phyloP scores from a whole-genome alignment of 2,888 invertebrate genomes.

The Cyclophora punctaria region DNA sequence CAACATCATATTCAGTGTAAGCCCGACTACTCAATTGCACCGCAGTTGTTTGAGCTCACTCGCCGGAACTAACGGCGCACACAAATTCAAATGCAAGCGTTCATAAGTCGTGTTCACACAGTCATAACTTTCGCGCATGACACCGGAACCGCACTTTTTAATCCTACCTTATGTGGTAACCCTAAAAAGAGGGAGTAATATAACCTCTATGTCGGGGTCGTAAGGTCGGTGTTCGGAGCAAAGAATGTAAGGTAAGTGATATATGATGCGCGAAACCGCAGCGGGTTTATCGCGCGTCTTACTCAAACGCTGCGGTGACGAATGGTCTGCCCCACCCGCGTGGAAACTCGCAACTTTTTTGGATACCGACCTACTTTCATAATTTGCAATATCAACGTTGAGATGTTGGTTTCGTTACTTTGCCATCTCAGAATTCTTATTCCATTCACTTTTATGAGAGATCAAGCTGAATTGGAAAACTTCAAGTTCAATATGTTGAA shows the following conservation, averaged over 20 bases:
- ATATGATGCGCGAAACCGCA: constrained; percentile 22
- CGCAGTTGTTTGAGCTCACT: background rate
- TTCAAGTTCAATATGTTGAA: too few species aligned
- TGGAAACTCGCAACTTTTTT: constrained; percentile 13
- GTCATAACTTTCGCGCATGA: constrained; percentile 20
- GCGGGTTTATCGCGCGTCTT: constrained; percentile 25
- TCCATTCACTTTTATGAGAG: too few species aligned
- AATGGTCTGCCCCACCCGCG: constrained; percentile 12
- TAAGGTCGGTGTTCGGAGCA: constrained; percentile 2
- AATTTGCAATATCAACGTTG: background rate
- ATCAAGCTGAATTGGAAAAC: too few species aligned
- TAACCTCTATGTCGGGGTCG: background rate
- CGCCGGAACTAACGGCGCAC: background rate
- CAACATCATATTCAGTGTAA: too few species aligned
- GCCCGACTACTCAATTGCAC: too few species aligned
- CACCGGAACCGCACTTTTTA: constrained; percentile 26
- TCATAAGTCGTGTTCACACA: constrained; percentile 18
- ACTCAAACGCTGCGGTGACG: constrained; percentile 24
- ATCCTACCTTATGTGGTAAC: constrained; percentile 20
- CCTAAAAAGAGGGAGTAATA: background rate
- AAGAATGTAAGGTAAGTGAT: constrained; percentile 15
- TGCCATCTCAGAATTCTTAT: too few species aligned
- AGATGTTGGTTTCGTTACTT: too few species aligned
- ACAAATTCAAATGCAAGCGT: constrained; percentile 18
- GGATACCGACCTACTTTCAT: constrained; percentile 10